Evolutionary conservation across 1,140 invertebrate species (phyloP).

Genomic region (Eciton burchellii): DNA sequence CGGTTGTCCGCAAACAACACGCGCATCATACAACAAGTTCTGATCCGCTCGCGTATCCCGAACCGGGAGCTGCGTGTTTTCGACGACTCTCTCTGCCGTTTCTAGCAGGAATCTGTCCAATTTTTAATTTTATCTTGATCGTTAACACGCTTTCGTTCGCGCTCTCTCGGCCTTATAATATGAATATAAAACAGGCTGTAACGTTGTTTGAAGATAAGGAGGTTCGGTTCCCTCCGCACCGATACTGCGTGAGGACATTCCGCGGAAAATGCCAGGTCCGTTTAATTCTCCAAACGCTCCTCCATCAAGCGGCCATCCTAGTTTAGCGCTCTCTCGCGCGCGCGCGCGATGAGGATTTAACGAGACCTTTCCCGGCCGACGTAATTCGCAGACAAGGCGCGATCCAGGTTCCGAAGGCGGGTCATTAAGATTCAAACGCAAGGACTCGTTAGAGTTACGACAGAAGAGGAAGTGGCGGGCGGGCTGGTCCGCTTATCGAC

Average conservation of each 20-base stretch:
- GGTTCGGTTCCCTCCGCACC: background rate
- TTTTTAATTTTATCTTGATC: too few relatives aligned
- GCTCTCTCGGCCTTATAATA: background rate
- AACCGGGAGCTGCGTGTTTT: constrained; percentile 52
- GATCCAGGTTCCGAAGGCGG: constrained; percentile 24
- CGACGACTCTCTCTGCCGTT: background rate
- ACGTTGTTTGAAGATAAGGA: background rate
- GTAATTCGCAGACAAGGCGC: constrained; percentile 49
- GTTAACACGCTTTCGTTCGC: too few relatives aligned
- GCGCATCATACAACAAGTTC: constrained; percentile 50
- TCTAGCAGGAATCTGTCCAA: too few relatives aligned
- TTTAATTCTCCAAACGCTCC: constrained; percentile 11
- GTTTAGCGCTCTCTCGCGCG: too few relatives aligned
- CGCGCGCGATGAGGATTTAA: constrained; percentile 51
- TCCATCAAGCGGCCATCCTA: too few relatives aligned
- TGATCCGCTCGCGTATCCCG: constrained; percentile 50
- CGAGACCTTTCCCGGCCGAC: constrained; percentile 15
- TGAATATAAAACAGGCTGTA: background rate
- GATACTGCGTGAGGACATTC: background rate
- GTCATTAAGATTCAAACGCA: constrained; percentile 60
- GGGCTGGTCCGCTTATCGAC: constrained; percentile 44
- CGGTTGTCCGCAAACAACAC: constrained; percentile 52
- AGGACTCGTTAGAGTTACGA: constrained; percentile 55
- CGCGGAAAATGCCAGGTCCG: background rate
- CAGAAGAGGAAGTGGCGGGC: constrained; percentile 12